Evolutionary conservation across 2,113 vertebrate genomes (phyloP), one percentile per base, ranked within the genome.

Genomic region (Capreolus pygargus): DNA sequence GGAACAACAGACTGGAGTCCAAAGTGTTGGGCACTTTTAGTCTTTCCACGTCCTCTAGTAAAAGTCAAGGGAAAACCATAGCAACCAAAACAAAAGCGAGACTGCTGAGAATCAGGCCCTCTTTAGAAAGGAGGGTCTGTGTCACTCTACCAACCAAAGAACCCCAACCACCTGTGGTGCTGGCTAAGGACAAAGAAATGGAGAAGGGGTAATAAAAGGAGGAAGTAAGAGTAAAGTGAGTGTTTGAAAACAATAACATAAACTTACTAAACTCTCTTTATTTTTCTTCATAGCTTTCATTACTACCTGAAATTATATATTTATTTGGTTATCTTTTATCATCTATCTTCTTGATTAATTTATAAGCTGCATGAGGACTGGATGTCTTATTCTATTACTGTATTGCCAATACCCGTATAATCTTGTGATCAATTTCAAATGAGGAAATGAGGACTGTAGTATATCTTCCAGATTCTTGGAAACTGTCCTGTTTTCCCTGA

Each of bases 341-440:
- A 88, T 67, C 27, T 87, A 60, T 79, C 55, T 88, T 95, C 23
- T 33, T 95, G 60, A 88, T 79, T 95, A 90, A 85, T 93, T 81
- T 55, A 54, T 60, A 85, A 85, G 52, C 15, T 85, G 28, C 70
- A 76, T 74, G 61, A 96, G 43, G n/a, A 81, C 60, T 55, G 7
- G 8, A 76, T 90, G 12, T 86, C 50, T 78, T 74, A 83, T 86
- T 70, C 89, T 45, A 95, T 87, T 28, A 50, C 16, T 86, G 1
- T 70, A 54, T 93, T 57, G 25, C 54, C 25, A 21, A 21, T 45
- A 27, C 23, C 7, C 45, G 25, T 9, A 36, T 16, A 57, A 33
- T 25, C 50, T 84, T 85, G 47, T 64, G 61, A 36, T 5, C 82
- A 82, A 9, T 30, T 83, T 30, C 14, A 78, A 50, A 50, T 13